phyloP scores from a whole-genome alignment of 2,797 vertebrate genomes.

The Hemibagrus guttatus region DNA sequence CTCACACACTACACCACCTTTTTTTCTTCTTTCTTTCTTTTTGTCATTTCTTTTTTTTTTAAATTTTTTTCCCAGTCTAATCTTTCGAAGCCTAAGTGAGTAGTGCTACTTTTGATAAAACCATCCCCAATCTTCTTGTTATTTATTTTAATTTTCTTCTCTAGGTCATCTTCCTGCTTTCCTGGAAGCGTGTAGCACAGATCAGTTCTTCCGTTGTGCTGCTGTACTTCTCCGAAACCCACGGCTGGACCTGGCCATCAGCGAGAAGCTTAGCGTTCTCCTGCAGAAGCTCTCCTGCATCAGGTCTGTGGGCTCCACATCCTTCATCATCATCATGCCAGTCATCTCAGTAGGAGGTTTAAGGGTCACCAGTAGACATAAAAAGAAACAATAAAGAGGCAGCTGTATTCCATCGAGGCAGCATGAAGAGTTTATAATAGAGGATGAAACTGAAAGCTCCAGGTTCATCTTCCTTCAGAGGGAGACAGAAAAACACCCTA shows the following conservation, averaged over 20 bases:
- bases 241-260: constrained; percentile 73
- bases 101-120: not conserved
- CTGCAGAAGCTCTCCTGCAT: constrained; percentile 90
- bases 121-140: not conserved
- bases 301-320: constrained; percentile 74
- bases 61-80: no score
- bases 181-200: constrained; percentile 83
- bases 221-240: constrained; percentile 79
- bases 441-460: not conserved
- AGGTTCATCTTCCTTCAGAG: not conserved
- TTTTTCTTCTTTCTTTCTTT: no score
- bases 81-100: not conserved
- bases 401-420: not conserved
- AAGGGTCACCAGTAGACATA: not conserved
- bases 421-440: not conserved
- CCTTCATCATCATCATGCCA: not conserved
- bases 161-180: constrained; percentile 80
- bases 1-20: no score
- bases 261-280: constrained; percentile 87
- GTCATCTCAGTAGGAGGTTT: not conserved
- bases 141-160: constrained; percentile 17
- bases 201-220: constrained; percentile 81
- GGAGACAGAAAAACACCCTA: no score
- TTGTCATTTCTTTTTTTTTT: no score
- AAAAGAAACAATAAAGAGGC: not conserved